These are phyloP conservation scores for Auanema freiburgensis DNA, from an alignment of 2,888 invertebrate species.

Conservation along the genomic window DNA sequence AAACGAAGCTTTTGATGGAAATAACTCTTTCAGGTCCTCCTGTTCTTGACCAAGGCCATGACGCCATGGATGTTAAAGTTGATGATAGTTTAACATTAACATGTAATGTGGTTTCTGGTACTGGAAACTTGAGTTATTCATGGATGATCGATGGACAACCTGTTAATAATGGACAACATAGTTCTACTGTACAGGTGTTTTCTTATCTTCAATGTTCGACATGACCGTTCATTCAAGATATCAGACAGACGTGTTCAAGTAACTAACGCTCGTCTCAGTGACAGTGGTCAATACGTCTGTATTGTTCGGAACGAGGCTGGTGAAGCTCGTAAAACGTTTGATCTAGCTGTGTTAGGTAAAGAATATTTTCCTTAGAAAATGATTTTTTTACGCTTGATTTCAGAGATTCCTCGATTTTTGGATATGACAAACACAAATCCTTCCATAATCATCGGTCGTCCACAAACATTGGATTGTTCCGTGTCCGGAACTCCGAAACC, in stretches of 20 bases:
- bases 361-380: constrained; percentile 1
- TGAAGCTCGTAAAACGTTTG: constrained; percentile 68
- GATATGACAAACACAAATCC: constrained; percentile 49
- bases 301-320: constrained; percentile 71
- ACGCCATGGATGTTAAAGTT: constrained; percentile 55
- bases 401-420: constrained; percentile 67
- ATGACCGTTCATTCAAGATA: constrained; percentile 18
- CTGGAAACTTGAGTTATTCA: constrained; percentile 35
- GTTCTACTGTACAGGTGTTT: constrained; percentile 23
- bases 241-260: constrained; percentile 50
- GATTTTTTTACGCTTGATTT: constrained; percentile 26
- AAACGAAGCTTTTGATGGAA: neutral
- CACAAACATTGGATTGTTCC: constrained; percentile 70
- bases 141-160: constrained; percentile 51
- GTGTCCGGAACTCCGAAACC: constrained; percentile 70
- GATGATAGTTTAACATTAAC: constrained; percentile 64
- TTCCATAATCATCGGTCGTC: constrained; percentile 68
- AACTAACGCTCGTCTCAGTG: constrained; percentile 58
- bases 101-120: constrained; percentile 65
- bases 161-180: constrained; percentile 24
- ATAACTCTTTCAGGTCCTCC: constrained; percentile 50
- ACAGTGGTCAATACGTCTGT: constrained; percentile 72
- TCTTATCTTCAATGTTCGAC: neutral
- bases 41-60: constrained; percentile 36
- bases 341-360: constrained; percentile 71